Base-by-base conservation (phyloP, 2,113 vertebrate species). In the Leptobrachium leishanense region DNA sequence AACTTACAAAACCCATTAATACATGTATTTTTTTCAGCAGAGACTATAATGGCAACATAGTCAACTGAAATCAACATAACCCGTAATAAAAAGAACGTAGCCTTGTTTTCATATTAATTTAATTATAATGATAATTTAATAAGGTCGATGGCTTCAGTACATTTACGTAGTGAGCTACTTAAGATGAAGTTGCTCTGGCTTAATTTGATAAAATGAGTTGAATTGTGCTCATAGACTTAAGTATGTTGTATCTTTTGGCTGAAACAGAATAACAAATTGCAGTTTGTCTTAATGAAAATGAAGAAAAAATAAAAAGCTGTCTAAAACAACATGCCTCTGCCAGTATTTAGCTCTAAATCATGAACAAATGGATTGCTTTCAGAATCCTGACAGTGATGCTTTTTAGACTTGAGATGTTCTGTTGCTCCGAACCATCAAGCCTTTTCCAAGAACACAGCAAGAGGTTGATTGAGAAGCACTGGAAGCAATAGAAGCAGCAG, bases 381-480 rank as follows among this genome's bases (percentile, higher is more conserved):
- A 59, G 65, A 74, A 74, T 67, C 53, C 64, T 74, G 71, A 74
- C 78, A 80, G 63, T 74, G 63, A 80, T 80, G 78, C 64, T 74
- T 80, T 31, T 68, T 74, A 80, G 64, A 62, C 54, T 80, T 74
- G 72, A 80, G 72, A 80, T 74, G 65, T 80, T 74, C 64, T 80
- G 62, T 54, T 80, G 78, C 53, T 74, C 41, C 53, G 40, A 80
- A 80, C 71, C 78, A 74, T 80, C 72, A 39, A 80, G 78, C 20
- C 71, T 71, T 74, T 72, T 80, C 72, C 64, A 53, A 80, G 71
- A 80, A 80, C 78, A 80, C 78, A 80, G 78, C 78, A 68, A 80
- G 78, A 74, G 71, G 71, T 74, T 80, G 78, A 80, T 80, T 80
- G 78, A 80, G 78, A 80, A 80, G 72, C 71, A 80, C 72, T 68